Conservation (phyloP, 2,888 invertebrate species). For the Melitaea athalia region DNA sequence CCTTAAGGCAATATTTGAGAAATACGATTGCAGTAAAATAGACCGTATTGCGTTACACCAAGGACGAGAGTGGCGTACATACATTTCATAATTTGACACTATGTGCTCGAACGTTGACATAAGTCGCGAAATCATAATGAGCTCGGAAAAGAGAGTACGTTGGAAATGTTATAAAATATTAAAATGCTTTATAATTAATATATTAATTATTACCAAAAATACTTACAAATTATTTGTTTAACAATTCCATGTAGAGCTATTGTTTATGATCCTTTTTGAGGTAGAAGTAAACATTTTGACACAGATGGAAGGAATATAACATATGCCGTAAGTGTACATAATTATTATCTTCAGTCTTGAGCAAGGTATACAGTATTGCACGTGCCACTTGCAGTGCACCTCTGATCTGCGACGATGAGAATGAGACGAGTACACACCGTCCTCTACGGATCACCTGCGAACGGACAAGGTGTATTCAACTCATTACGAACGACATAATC, state of each 20-base stretch:
- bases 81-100: constrained; percentile 20
- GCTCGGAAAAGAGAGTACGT: constrained; percentile 34
- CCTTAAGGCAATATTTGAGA: constrained; percentile 35
- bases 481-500: constrained; percentile 26
- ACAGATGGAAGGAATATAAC: too few species aligned
- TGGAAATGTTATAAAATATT: constrained; percentile 21
- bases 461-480: constrained; percentile 32
- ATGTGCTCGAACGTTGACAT: constrained; percentile 30
- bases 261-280: too few species aligned
- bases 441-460: constrained; percentile 33
- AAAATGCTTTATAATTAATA: too few species aligned
- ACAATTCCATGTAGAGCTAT: too few species aligned
- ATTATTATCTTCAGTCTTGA: neutral
- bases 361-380: neutral
- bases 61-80: constrained; percentile 19
- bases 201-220: too few species aligned
- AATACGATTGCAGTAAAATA: constrained; percentile 25
- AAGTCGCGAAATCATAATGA: constrained; percentile 47
- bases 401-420: constrained; percentile 28
- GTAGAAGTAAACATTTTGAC: too few species aligned
- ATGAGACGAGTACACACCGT: constrained; percentile 38
- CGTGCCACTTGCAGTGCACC: constrained; percentile 28
- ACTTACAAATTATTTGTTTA: too few species aligned
- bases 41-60: neutral
- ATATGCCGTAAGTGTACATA: too few species aligned